phyloP scores from a whole-genome alignment of 2,113 vertebrate genomes.

The Rynchops niger region DNA sequence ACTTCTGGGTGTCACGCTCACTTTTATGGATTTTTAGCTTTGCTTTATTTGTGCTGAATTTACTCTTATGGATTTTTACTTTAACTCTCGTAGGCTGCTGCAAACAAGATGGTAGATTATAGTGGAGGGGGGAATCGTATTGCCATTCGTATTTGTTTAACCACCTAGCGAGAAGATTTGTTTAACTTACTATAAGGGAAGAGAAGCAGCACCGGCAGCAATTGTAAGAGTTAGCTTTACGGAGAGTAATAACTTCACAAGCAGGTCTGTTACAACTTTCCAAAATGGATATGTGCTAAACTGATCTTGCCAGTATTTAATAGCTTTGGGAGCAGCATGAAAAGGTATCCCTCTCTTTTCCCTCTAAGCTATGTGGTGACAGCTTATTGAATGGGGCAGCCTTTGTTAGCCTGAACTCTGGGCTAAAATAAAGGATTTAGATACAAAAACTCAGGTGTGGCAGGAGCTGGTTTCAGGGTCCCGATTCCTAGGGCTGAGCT shows the following conservation, averaged over 20 bases:
- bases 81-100: background rate
- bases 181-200: background rate
- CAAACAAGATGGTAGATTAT: background rate
- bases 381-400: background rate
- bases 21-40: background rate
- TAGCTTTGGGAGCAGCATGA: background rate
- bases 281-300: background rate
- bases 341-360: background rate
- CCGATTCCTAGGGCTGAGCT: background rate
- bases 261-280: accelerated
- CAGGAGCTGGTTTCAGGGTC: background rate
- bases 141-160: background rate
- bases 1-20: background rate
- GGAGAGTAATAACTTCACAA: background rate
- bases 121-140: background rate
- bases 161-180: background rate
- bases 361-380: accelerated
- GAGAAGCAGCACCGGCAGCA: background rate
- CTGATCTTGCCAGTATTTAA: background rate
- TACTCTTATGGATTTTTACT: background rate
- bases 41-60: background rate
- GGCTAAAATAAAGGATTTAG: background rate
- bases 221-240: background rate
- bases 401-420: background rate
- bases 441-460: background rate